Percentiles rank a stretch among this genome's conserved stretches.
Evolutionary conservation across 2,797 vertebrate species (phyloP).

Genomic region (Anguilla pacifica): DNA sequence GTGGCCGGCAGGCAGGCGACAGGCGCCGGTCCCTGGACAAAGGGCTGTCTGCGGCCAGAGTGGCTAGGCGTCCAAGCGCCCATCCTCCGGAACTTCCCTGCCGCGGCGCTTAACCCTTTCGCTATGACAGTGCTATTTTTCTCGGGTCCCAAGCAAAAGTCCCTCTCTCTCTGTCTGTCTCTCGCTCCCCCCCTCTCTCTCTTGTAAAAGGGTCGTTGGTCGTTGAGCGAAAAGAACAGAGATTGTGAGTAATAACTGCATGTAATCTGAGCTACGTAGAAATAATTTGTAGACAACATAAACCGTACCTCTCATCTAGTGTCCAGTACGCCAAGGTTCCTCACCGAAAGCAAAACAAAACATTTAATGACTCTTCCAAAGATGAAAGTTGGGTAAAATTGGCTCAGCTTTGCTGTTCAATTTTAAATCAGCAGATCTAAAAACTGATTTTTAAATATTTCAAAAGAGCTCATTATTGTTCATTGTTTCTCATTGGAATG

Average conservation of each 20-base stretch:
- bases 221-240: not conserved
- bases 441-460: not conserved
- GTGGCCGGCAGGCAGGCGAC: slow-evolving; percentile 74
- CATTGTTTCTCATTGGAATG: not conserved
- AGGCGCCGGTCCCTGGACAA: slow-evolving; percentile 78
- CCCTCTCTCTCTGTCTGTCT: not conserved
- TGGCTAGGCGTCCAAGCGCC: slow-evolving; percentile 67
- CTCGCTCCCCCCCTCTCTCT: not conserved
- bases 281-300: slow-evolving; percentile 5
- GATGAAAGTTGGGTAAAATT: not conserved
- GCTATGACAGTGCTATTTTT: slow-evolving; percentile 36
- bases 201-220: not conserved
- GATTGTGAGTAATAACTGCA: not conserved
- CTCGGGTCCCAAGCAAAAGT: not conserved
- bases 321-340: not conserved
- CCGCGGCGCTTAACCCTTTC: slow-evolving; percentile 71
- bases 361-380: not conserved
- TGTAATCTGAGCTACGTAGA: not conserved
- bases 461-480: not conserved
- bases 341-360: not conserved
- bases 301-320: not conserved
- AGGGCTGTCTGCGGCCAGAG: slow-evolving; percentile 75
- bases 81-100: slow-evolving; percentile 57
- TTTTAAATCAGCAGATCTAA: not conserved
- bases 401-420: not conserved